These are phyloP conservation scores for Epinephelus lanceolatus DNA, from an alignment of 2,113 vertebrate genomes.

Conservation along the genomic window DNA sequence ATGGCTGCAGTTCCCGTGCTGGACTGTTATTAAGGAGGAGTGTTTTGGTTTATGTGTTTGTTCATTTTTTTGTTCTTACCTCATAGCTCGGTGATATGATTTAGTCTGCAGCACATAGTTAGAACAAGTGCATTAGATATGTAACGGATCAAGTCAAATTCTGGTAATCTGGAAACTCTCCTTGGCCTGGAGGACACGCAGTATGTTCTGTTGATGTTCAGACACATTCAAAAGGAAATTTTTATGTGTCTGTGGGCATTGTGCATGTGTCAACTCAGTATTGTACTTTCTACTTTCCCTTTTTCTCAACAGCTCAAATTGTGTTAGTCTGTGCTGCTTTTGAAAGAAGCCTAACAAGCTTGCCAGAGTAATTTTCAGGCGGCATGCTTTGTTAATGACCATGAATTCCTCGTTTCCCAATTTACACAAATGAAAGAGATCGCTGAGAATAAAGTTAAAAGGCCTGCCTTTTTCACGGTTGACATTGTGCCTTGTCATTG, in stretches of 20 bases:
- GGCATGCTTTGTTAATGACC: neutral
- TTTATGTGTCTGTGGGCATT: neutral
- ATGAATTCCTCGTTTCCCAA: neutral
- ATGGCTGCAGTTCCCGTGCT: neutral
- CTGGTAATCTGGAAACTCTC: neutral
- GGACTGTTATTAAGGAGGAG: slow-evolving; percentile 17
- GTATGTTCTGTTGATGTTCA: neutral
- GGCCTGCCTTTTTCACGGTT: neutral
- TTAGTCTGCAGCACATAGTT: slow-evolving; percentile 19
- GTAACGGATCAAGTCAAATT: neutral
- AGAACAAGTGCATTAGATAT: slow-evolving; percentile 2
- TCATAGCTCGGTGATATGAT: neutral
- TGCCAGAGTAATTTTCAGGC: neutral
- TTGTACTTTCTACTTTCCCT: neutral
- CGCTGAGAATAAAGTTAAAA: neutral
- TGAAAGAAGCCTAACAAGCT: neutral
- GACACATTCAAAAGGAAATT: neutral
- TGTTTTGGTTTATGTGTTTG: slow-evolving; percentile 37
- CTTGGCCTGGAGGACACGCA: neutral
- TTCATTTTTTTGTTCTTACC: slow-evolving; percentile 9
- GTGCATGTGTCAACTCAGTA: neutral
- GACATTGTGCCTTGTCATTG: neutral
- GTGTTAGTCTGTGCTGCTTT: neutral
- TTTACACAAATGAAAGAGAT: neutral
- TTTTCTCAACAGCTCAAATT: slow-evolving; percentile 2